Evolutionary conservation across 1,140 invertebrate species (phyloP), one percentile per base, ranked within the genome.

Genomic region (Pseudomyrmex flavicornis): DNA sequence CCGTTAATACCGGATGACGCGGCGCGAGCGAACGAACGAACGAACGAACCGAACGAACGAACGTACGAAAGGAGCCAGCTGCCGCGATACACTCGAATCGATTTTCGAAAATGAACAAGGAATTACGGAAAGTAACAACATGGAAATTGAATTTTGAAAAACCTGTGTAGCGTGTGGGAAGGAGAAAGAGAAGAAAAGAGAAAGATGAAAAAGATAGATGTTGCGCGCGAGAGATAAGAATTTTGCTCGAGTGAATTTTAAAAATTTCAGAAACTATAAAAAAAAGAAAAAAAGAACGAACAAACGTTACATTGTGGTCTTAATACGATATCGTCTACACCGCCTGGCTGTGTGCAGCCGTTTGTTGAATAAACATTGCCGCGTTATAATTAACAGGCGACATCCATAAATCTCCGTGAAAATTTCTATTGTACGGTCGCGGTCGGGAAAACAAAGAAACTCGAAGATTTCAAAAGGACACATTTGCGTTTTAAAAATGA

Each of bases 401-500:
- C 59, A 10, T 46, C 52, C 10, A 46, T 35, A 70, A 59, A 79
- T 58, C 52, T 79, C 52, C 5, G 50, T 0, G 15, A 52, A 58
- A 20, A 20, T 58, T 48, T 20, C 9, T 54, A 13, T 17, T 10
- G 12, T 26, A 15, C 35, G 7, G 35, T 35, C 35, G 35, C 35
- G 35, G 35, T 22, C 35, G 10, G n/a, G 15, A 69, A 79, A 70
- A 79, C 58, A 56, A 35, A 77, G 54, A 20, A 59, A 20, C 15
- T 48, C 70, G 70, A 17, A 9, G 26, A 61, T 44, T 79, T 79
- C 76, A 80, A 80, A 80, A 46, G 44, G 22, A 35, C 35, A 35
- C 66, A 80, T 59, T 59, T 59, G 54, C 46, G 66, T 48, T n/a
- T n/a, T 48, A 15, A 80, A 50, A 80, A 66, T 80, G 70, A 80